These are phyloP conservation scores for Falco rusticolus DNA, from an alignment of 2,797 vertebrate species.

Conservation along the genomic window DNA sequence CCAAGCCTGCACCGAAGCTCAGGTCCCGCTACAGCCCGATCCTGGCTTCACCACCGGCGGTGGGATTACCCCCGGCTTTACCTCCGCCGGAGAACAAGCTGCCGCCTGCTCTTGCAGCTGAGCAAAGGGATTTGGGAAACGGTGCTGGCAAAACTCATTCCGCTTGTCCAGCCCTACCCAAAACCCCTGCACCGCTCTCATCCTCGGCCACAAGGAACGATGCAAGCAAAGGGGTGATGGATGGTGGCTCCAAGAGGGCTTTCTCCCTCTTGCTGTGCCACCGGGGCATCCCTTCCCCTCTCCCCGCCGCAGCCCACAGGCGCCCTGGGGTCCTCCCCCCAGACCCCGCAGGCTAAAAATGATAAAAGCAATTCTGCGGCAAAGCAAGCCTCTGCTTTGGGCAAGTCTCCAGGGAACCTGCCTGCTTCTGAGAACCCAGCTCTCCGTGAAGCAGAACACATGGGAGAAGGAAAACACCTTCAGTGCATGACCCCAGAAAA, in stretches of 20 bases:
- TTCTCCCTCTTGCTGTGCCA: not conserved
- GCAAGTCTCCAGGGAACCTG: not conserved
- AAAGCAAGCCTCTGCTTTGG: not conserved
- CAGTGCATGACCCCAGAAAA: not conserved
- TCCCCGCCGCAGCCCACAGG: not conserved
- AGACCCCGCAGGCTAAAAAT: not conserved
- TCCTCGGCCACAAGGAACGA: not conserved
- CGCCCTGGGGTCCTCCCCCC: not conserved
- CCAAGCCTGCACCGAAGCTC: accelerated
- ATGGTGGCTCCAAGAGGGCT: not conserved
- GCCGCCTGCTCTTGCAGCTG: not conserved
- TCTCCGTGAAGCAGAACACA: not conserved
- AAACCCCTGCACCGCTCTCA: not conserved
- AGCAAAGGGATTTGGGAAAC: not conserved
- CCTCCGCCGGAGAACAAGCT: not conserved
- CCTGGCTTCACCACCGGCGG: accelerated
- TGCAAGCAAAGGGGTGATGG: not conserved
- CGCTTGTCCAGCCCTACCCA: accelerated
- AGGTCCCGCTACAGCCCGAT: accelerated
- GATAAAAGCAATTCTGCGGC: not conserved
- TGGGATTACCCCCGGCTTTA: not conserved
- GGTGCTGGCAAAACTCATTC: not conserved
- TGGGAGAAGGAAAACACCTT: not conserved
- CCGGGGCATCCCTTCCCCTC: accelerated
- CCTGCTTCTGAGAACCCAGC: not conserved